Conservation (phyloP, 2,113 vertebrate genomes). For the Nestor notabilis region DNA sequence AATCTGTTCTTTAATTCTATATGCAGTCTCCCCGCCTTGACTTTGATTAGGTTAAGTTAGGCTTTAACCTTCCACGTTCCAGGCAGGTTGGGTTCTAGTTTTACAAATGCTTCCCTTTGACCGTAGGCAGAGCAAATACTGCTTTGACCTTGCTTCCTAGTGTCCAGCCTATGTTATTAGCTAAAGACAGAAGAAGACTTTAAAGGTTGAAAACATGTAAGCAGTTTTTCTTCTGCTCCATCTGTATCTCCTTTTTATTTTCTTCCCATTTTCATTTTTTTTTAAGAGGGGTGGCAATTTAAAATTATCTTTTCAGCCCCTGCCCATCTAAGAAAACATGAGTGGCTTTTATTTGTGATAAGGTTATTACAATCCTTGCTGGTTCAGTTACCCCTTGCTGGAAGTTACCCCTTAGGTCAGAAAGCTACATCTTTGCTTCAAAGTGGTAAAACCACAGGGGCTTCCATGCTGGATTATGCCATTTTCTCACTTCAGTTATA, state of each 20-base stretch:
- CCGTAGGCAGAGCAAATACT: neutral
- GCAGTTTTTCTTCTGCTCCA: neutral
- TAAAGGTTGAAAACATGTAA: neutral
- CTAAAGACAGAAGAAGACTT: neutral
- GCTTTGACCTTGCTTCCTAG: neutral
- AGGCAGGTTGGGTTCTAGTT: neutral
- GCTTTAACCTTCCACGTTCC: neutral
- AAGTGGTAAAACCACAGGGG: neutral
- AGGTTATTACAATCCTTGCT: neutral
- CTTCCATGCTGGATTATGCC: neutral
- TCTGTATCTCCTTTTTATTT: neutral
- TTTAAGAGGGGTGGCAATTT: neutral
- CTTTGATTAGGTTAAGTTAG: neutral
- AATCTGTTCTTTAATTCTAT: neutral
- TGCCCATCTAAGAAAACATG: neutral
- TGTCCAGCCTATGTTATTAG: neutral
- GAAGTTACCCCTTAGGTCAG: neutral
- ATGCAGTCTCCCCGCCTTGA: neutral
- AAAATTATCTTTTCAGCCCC: neutral
- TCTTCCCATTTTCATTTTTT: neutral
- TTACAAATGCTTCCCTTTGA: neutral
- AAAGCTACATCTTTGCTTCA: neutral
- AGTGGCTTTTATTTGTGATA: neutral
- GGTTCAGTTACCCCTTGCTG: neutral
- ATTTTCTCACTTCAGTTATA: neutral